Conservation (phyloP, 2,888 invertebrate species). For the Homarus gammarus region DNA sequence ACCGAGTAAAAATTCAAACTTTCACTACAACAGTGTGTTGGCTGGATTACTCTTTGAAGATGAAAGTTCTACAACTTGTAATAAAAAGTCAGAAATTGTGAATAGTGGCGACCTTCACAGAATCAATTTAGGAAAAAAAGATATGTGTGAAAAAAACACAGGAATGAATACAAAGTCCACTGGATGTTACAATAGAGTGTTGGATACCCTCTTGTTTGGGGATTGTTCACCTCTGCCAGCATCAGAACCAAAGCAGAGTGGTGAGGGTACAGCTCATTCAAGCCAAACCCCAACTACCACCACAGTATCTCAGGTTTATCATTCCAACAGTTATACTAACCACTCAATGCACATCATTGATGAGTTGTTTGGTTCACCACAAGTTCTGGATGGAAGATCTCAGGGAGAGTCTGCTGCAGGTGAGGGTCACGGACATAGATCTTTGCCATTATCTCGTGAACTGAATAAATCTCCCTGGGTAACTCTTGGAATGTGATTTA, state of each 20-base stretch:
- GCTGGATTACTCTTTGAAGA: neutral
- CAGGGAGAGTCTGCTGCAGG: neutral
- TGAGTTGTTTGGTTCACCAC: neutral
- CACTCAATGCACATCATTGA: neutral
- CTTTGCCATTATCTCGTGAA: neutral
- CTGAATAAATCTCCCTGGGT: neutral
- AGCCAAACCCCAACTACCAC: neutral
- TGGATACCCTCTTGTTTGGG: neutral
- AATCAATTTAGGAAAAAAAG: neutral
- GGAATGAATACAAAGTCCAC: neutral
- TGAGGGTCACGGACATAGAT: neutral
- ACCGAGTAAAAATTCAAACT: neutral
- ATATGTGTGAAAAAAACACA: neutral
- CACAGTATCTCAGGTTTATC: neutral
- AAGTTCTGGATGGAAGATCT: neutral
- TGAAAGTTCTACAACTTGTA: neutral
- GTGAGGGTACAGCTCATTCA: neutral
- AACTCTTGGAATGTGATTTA: neutral
- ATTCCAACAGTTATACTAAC: neutral
- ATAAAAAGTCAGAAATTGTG: neutral
- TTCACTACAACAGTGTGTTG: neutral
- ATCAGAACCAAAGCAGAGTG: neutral
- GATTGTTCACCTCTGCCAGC: neutral
- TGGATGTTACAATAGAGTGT: neutral
- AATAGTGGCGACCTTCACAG: neutral